phyloP scores from a whole-genome alignment of 1,140 invertebrate species.

The Zaprionus vittiger region DNA sequence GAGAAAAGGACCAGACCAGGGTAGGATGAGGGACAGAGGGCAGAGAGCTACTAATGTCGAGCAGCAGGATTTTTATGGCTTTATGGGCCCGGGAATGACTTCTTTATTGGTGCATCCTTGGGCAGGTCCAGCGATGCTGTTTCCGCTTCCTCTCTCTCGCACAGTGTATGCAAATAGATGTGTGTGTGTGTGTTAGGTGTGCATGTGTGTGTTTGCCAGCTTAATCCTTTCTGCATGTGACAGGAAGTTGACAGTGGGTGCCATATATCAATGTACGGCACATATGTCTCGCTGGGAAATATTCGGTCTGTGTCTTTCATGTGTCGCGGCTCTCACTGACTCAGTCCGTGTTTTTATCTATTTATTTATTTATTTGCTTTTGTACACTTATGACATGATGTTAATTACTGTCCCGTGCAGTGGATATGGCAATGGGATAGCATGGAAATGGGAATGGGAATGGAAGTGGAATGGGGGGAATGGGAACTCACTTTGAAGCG shows the following conservation, averaged over 20 bases:
- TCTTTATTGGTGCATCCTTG: conserved; percentile 80
- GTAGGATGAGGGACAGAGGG: background rate
- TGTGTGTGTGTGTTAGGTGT: conserved; percentile 43
- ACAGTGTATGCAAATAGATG: conserved; percentile 56
- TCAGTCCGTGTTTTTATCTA: conserved; percentile 62
- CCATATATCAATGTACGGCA: conserved; percentile 58
- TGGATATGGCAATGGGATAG: conserved; percentile 21
- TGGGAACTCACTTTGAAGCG: conserved; percentile 53
- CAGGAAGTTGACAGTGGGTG: conserved; percentile 69
- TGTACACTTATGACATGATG: conserved; percentile 81
- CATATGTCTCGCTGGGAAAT: conserved; percentile 61
- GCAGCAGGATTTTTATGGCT: conserved; percentile 71
- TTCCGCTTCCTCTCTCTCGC: conserved; percentile 60
- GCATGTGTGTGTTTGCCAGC: conserved; percentile 31
- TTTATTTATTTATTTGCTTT: conserved; percentile 78
- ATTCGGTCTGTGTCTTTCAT: conserved; percentile 75
- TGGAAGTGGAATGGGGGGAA: background rate
- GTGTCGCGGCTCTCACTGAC: conserved; percentile 50
- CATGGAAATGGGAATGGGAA: background rate
- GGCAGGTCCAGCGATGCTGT: conserved; percentile 27
- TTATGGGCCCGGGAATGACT: conserved; percentile 70
- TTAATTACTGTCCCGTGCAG: conserved; percentile 72
- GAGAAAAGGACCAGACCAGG: background rate
- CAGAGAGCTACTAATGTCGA: conserved; percentile 70
- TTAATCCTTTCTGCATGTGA: conserved; percentile 75